Evolutionary conservation across 1,140 invertebrate genomes (phyloP).

Genomic region (Cylas formicarius): DNA sequence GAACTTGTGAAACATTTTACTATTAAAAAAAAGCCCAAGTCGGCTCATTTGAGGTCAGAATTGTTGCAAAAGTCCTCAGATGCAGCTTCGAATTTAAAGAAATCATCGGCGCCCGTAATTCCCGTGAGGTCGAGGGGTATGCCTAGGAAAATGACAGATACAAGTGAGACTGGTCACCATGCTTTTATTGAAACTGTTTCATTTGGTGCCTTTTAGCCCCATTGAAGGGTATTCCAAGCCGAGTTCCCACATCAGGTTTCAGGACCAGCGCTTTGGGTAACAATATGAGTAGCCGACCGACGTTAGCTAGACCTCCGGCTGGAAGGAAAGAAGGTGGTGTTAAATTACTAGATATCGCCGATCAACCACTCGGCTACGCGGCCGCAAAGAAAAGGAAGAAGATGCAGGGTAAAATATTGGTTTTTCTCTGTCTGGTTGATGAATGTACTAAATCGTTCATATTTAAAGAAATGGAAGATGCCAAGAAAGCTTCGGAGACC

Average conservation of each 20-base stretch:
- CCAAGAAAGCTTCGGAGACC: conserved; percentile 59
- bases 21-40: conserved; percentile 92
- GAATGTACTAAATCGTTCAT: conserved; percentile 1
- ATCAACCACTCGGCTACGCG: conserved; percentile 73
- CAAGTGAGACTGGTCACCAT: conserved; percentile 54
- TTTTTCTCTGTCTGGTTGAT: not conserved
- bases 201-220: conserved; percentile 55
- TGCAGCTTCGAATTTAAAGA: conserved; percentile 81
- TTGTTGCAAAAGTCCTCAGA: conserved; percentile 86
- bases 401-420: conserved; percentile 48
- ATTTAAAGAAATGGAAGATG: conserved; percentile 67
- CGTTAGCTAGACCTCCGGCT: conserved; percentile 46
- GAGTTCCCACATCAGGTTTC: conserved; percentile 62
- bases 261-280: conserved; percentile 52
- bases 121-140: conserved; percentile 87
- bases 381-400: conserved; percentile 52
- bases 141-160: conserved; percentile 94
- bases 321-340: conserved; percentile 82
- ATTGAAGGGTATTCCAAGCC: conserved; percentile 80
- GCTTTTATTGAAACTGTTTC: conserved; percentile 6
- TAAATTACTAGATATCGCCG: conserved; percentile 86
- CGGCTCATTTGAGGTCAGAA: conserved; percentile 80
- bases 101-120: conserved; percentile 78
- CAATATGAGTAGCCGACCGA: conserved; percentile 41
- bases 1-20: conserved; percentile 83